These are phyloP conservation scores for Drosophila rhopaloa DNA, from an alignment of 1,140 invertebrate species.

Conservation along the genomic window DNA sequence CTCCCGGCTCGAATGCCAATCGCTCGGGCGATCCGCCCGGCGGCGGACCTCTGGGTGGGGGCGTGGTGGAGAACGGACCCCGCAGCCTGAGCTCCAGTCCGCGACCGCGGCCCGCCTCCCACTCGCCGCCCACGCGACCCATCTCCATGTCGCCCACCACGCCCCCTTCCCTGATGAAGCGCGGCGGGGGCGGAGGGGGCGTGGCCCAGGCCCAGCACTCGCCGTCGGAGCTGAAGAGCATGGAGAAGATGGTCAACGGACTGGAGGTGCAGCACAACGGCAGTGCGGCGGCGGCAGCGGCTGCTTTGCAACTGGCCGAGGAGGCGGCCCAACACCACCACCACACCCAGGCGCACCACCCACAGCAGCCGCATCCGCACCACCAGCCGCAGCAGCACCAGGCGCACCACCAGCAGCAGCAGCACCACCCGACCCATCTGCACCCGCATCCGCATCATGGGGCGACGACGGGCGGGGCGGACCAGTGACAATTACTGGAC, in stretches of 20 bases:
- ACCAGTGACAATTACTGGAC: conserved; percentile 84
- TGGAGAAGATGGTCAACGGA: conserved; percentile 98
- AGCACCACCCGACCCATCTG: conserved; percentile 24
- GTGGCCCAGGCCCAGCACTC: conserved; percentile 80
- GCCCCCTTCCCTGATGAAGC: conserved; percentile 82
- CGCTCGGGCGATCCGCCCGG: conserved; percentile 57
- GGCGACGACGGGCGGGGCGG: conserved; percentile 44
- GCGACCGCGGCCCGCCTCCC: conserved; percentile 86
- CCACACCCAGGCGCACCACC: conserved; percentile 60
- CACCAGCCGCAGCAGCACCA: conserved; percentile 26
- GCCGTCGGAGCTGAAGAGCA: conserved; percentile 94
- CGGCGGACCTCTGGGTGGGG: conserved; percentile 23
- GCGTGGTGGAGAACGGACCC: conserved; percentile 82
- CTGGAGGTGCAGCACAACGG: conserved; percentile 90
- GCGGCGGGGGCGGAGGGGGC: not conserved
- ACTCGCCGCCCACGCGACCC: conserved; percentile 86
- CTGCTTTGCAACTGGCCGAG: conserved; percentile 55
- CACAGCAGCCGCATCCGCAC: conserved; percentile 30
- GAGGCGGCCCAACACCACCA: conserved; percentile 56
- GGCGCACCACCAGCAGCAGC: conserved; percentile 26
- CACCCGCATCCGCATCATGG: conserved; percentile 45
- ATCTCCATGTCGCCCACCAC: conserved; percentile 86
- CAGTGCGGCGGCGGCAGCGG: conserved; percentile 64
- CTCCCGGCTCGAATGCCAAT: conserved; percentile 87
- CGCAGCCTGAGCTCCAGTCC: conserved; percentile 89